Evolutionary conservation across 2,797 vertebrate species (phyloP), one percentile per base, ranked within the genome.

Genomic region (Poecilia gillii): DNA sequence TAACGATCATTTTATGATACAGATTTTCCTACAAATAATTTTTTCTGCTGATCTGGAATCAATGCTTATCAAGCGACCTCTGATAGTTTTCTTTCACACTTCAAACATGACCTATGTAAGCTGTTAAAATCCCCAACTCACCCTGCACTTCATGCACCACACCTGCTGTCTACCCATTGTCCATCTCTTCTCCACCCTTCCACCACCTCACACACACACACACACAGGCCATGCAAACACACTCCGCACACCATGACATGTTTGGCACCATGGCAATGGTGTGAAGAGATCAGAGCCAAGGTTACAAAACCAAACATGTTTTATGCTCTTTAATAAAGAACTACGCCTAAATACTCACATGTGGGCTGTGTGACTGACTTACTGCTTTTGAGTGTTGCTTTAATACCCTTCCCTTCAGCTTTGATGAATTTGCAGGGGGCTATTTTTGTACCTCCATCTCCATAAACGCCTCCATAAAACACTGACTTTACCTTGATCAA

Each of bases 401-500:
- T 53, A 74, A 14, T 5, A 46, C 78, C 16, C 1, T 12, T n/a
- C 79, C 36, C 49, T 74, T 82, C 39, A 70, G 71, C 59, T 80
- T 57, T 78, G 51, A 79, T 80, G 18, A 68, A 64, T 45, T 75
- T 74, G 49, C 14, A 45, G 28, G 5, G 20, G 41, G 41, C 45
- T 39, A 4, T 31, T 55, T 59, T 62, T 33, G n/a, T 41, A 59
- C 5, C 51, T 2, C 72, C 28, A 1, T 28, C 51, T 70, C 46
- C 23, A 25, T 12, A 14, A 11, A 55, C 53, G 36, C 66, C 78
- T 16, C 33, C 33, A 47, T 39, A 39, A 87, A 66, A 66, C 28
- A 6, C 31, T 53, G 6, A 31, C 36, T 46, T 83, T 76, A 80
- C 80, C 53, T 78, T 84, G 74, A 84, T 80, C 33, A 59, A 55